Conservation (phyloP, 2,888 invertebrate species). For the Lasioglossum morio region DNA sequence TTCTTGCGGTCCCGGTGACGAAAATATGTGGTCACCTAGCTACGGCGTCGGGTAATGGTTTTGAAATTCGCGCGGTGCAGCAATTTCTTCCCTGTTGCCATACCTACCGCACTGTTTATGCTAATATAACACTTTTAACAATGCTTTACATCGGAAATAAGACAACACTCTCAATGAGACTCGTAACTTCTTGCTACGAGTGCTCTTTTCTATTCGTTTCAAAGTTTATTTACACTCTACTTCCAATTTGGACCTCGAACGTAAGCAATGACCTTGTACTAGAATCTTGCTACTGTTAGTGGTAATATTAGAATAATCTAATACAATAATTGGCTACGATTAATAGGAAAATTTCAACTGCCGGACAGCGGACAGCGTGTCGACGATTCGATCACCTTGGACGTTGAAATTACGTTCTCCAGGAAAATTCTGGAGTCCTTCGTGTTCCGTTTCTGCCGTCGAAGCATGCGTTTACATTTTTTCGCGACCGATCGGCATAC, state of each 20-base stretch:
- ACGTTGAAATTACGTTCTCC: neutral
- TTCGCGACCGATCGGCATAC: slow-evolving; percentile 48
- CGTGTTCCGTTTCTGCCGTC: neutral
- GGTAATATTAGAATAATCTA: neutral
- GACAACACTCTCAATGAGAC: neutral
- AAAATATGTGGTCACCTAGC: slow-evolving; percentile 1
- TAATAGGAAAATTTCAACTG: neutral
- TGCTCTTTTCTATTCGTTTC: neutral
- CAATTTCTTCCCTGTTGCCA: neutral
- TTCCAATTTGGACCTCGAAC: neutral
- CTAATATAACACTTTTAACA: neutral
- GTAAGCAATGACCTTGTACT: neutral
- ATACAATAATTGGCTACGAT: no score
- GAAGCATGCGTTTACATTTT: slow-evolving; percentile 8
- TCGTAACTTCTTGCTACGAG: neutral
- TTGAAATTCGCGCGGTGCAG: neutral
- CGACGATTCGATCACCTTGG: neutral
- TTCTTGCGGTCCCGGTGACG: slow-evolving; percentile 44
- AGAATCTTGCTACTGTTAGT: neutral
- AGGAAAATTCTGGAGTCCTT: slow-evolving; percentile 1
- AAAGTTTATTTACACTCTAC: neutral
- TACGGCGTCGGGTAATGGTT: neutral
- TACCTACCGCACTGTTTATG: neutral
- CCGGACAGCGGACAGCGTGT: neutral
- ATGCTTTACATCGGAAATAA: neutral